Evolutionary conservation across 2,113 vertebrate species (phyloP), one percentile per base, ranked within the genome.

Genomic region (Galeopterus variegatus): DNA sequence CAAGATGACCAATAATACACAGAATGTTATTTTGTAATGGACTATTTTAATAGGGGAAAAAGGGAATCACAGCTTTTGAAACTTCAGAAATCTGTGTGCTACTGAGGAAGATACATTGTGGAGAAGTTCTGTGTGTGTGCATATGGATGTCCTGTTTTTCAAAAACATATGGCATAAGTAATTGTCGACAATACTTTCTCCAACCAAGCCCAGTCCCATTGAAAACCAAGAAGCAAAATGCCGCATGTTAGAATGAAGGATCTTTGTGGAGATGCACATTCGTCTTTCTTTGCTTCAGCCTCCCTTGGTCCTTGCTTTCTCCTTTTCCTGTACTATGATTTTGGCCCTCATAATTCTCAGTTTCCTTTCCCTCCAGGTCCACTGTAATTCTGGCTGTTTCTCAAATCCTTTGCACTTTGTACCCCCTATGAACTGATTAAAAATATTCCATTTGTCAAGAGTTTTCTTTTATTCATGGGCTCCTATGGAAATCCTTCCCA

Each of bases 201-300:
- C 5, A 72, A 36, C 1, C 7, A 93, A 93, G 1, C 17, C 6
- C 31, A 56, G 8, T 4, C 60, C 48, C n/a, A 67, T 24, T 52
- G 82, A 56, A 89, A 89, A 45, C 9, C 54, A 65, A 50, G 54
- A 79, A 48, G 21, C 23, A 60, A 82, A 86, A 85, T 17, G 0
- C 1, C 67, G 82, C 45, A 45, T 41, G 24, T 26, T 17, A 76
- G 23, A 90, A 86, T 52, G 79, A 58, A 94, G 24, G 17, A 8
- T 19, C 14, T 1, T 41, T n/a, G 14, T 11, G 1, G 5, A 86
- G 6, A n/a, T 26, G 5, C 0, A 5, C 15, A 52, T 48, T 76
- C 72, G 5, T 0, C 3, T 82, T 60, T 3, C 3, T 65, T 81
- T 56, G 52, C 5, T 88, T 64, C 8, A 28, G 14, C 8, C n/a